Base-by-base conservation (phyloP, 2,113 vertebrate genomes). In the Eupsittula cactorum region DNA sequence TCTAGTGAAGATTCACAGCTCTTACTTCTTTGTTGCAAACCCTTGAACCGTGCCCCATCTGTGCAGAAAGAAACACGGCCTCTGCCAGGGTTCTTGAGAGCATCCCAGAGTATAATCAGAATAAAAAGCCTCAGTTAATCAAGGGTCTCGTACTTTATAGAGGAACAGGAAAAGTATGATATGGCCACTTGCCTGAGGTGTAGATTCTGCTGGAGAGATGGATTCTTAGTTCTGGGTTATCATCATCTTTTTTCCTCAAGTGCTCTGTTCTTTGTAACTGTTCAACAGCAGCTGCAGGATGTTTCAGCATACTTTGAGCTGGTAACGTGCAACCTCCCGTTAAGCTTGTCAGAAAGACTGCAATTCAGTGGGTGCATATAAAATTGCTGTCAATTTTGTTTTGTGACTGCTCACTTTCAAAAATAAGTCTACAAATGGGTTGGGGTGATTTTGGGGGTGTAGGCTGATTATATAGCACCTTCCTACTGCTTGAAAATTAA, bases 21-120 rank as follows among this genome's bases (percentile, higher is more conserved):
- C 78, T 63, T 41, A 41, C 13, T 21, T 86, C 13, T 52, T 35
- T 33, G 13, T 28, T 29, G 37, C 64, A 91, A 63, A 21, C 18
- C 13, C 25, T 60, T 46, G 71, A 55, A 25, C 57, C 39, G 19
- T 57, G 27, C 41, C 35, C 9, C 8, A 49, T 0, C 47, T 82
- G 20, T 0, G 0, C 67, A 31, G 21, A 31, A 19, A 82, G 74
- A 59, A 76, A 0, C 6, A 4, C 42, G 16, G 59, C 3, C 27
- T 84, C 39, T 65, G n/a, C 37, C 2, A 0, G 1, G 1, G 24
- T 53, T 82, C 13, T 46, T 33, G 27, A 28, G 42, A 39, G 9
- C 33, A 31, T 71, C 29, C 35, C 13, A 10, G 14, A 37, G 6
- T 35, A 27, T 31, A 41, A 69, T 37, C 16, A 52, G 15, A 82